Base-by-base conservation (phyloP, 2,888 invertebrate species). In the Atrina japonica region DNA sequence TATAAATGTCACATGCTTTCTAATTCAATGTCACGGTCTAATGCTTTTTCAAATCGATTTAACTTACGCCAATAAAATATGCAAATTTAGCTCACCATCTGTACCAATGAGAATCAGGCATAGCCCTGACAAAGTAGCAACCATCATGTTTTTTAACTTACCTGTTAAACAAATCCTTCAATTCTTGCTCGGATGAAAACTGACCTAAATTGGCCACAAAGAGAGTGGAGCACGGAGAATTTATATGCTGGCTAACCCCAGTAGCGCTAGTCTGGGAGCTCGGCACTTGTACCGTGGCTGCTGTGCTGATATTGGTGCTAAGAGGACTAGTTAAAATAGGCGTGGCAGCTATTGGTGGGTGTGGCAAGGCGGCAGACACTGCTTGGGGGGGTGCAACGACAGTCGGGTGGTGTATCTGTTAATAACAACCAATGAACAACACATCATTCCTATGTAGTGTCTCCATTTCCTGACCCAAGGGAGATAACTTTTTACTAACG, bases 151-250 rank as follows among this genome's bases (percentile, higher is more conserved):
- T 35, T 35, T 7, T 18, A 23, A 68, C 93, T 92, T 92, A 98
- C 97, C 97, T 97, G 94, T 96, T 96, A 93, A 98, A 98, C 90
- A 99, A 95, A 92, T 98, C 97, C 93, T 98, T 98, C 85, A 99
- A 94, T 92, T 99, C 98, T 91, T 98, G 98, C 92, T 99, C 99
- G 83, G 97, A 97, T 88, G 98, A 97, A 92, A 96, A 97, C 92
- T 97, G 97, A 84, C 98, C 98, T 90, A 99, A 94, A 92, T 99
- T 99, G 89, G 98, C 98, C 90, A 99, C 98, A 93, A 99, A 99
- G 83, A 99, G 94, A 83, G 99, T 99, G 87, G 97, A 97, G 93
- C 97, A 98, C 85, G 97, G 97, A 43, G 85, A 76, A 75, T 85
- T 84, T 93, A 86, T 93, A 85, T 94, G 94, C 79, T 94, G 93